Evolutionary conservation across 2,888 invertebrate genomes (phyloP), one percentile per base, ranked within the genome.

Genomic region (Cyaniris semiargus): DNA sequence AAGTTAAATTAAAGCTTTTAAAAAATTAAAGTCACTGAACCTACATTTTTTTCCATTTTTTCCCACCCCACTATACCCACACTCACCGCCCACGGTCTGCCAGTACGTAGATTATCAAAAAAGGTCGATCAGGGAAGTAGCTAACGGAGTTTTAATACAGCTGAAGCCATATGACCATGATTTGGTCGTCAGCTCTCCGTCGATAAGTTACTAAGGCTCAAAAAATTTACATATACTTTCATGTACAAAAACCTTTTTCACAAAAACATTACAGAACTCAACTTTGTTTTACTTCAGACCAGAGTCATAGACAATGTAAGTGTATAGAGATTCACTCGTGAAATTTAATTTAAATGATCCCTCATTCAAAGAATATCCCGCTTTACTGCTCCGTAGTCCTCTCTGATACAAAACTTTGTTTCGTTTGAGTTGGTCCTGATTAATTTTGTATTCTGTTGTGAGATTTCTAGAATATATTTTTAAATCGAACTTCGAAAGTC

Each of bases 261-360:
- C 66, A 27, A 66, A 66, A 66, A 66, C 6, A 66, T n/a, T n/a
- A 31, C 4, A 60, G 53, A 58, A 58, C n/a, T 58, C 27, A 27
- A 66, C 31, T 66, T 15, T 31, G 27, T 66, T 60, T 18, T 1
- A 18, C 13, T 60, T 60, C 6, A 66, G 27, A 66, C 13, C 23
- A 66, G 15, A 31, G 66, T 18, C 66, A 66, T 66, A 66, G 66
- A 66, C 27, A 31, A 66, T 66, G 27, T 66, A 66, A 66, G 66
- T 66, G 66, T 66, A 66, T 27, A 66, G 60, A 60, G 60, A 60
- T 60, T 23, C 60, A 60, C 60, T 66, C 27, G 66, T 66, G 66
- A 66, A 66, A 66, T 66, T 66, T 66, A 66, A 66, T 66, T 66
- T 66, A 31, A 66, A 66, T 66, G 66, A 66, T 31, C 27, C 60